Evolutionary conservation across 2,888 invertebrate genomes (phyloP), one percentile per base, ranked within the genome.

Genomic region (Epirrhoe alternata): DNA sequence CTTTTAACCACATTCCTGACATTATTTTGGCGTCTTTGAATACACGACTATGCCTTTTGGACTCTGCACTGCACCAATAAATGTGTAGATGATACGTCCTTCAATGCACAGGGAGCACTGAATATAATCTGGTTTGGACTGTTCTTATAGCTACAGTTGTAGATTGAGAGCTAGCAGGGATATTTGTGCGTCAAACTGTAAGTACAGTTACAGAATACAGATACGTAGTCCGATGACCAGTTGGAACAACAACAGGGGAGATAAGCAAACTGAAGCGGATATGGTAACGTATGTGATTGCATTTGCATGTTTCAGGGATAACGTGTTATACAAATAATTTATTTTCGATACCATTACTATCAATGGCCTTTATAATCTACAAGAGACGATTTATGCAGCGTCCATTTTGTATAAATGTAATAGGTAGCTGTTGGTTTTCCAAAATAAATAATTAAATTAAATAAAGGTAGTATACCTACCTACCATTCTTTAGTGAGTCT

Each of bases 61-160:
- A 31, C 45, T 16, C 17, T 17, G 10, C 31, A 52, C 30, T 42
- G 38, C 38, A 4, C 38, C 38, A 42, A 12, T 12, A 12, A 42
- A 38, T 10, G 7, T 10, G 12, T 5, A 42, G 12, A 42, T 33
- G 5, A 4, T 24, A 16, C 24, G 6, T 31, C 31, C 8, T n/a
- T 10, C 58, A 17, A n/a, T 31, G n/a, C 33, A 7, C 51, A 52
- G 6, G 56, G 61, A 49, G 57, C 52, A 65, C 65, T 65, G 56
- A 47, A 24, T 33, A 3, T 6, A 14, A 30, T 17, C 30, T 14
- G 1, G 60, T 8, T 35, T 35, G 55, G 33, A 51, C 45, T 2
- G 51, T 42, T 60, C 51, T 60, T 54, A 63, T 58, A 64, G 16
- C 47, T 42, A 42, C 2, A 42, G 38, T 42, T 42, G 12, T 42